A percentile compares a stretch with the other conserved stretches of the same genome.
phyloP scores from a whole-genome alignment of 2,888 invertebrate genomes.

The Tortricodes alternella region DNA sequence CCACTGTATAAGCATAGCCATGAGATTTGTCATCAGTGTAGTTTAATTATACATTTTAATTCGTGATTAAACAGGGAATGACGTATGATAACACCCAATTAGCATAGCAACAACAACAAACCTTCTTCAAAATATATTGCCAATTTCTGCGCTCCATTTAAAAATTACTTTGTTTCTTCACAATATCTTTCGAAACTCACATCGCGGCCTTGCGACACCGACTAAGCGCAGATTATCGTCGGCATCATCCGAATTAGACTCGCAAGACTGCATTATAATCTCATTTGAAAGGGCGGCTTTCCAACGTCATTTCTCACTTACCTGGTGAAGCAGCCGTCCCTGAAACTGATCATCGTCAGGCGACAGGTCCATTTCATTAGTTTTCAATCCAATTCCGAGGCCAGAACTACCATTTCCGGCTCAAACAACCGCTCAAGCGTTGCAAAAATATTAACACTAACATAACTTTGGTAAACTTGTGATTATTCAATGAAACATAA shows the following conservation, averaged over 20 bases:
- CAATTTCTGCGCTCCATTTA: constrained; percentile 18
- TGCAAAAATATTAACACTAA: constrained; percentile 41
- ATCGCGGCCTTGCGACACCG: constrained; percentile 34
- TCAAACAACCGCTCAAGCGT: constrained; percentile 61
- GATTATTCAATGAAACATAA: constrained; percentile 22
- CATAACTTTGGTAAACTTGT: constrained; percentile 28
- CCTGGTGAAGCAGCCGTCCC: constrained; percentile 90
- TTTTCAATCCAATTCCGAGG: constrained; percentile 44
- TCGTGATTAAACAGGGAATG: no score
- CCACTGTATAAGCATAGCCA: no score
- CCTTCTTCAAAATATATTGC: constrained; percentile 18
- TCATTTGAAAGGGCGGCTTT: constrained; percentile 20
- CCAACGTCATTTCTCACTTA: constrained; percentile 43
- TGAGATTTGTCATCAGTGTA: no score
- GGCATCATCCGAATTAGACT: constrained; percentile 28
- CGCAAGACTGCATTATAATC: constrained; percentile 26
- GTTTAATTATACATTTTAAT: no score
- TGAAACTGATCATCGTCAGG: constrained; percentile 92
- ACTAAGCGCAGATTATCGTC: neutral
- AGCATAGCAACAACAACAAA: neutral
- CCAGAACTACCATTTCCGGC: constrained; percentile 60
- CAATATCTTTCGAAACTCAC: constrained; percentile 6
- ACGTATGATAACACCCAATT: neutral
- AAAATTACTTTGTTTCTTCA: neutral
- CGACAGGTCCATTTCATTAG: constrained; percentile 83